phyloP scores from a whole-genome alignment of 2,888 invertebrate species.

The Drosophila subquinaria region DNA sequence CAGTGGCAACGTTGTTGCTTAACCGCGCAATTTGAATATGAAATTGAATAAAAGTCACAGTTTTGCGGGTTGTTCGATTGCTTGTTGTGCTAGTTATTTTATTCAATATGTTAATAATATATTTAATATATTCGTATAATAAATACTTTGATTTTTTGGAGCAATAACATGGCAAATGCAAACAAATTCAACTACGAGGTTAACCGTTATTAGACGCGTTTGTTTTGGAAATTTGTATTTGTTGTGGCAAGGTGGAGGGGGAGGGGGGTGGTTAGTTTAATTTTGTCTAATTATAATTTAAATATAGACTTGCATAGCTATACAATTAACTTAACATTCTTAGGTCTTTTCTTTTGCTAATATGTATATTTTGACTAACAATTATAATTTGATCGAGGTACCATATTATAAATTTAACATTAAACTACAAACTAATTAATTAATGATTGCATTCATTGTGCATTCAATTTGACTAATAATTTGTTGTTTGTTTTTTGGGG shows the following conservation, averaged over 20 bases:
- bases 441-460: slow-evolving; percentile 68
- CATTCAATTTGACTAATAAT: slow-evolving; percentile 68
- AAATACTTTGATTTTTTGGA: slow-evolving; percentile 53
- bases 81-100: slow-evolving; percentile 62
- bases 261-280: slow-evolving; percentile 1
- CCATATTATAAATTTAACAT: slow-evolving; percentile 50
- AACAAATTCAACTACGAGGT: slow-evolving; percentile 70
- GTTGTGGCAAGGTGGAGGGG: slow-evolving; percentile 14
- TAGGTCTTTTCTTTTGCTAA: slow-evolving; percentile 68
- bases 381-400: slow-evolving; percentile 67
- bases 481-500: slow-evolving; percentile 12
- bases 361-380: slow-evolving; percentile 66
- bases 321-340: slow-evolving; percentile 72
- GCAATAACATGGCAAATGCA: slow-evolving; percentile 60
- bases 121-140: slow-evolving; percentile 5
- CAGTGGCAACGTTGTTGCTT: slow-evolving; percentile 3
- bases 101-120: slow-evolving; percentile 41
- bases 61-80: slow-evolving; percentile 15
- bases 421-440: slow-evolving; percentile 29
- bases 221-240: slow-evolving; percentile 7
- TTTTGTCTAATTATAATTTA: slow-evolving; percentile 52
- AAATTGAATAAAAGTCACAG: not conserved
- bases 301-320: slow-evolving; percentile 46
- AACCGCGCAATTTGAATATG: slow-evolving; percentile 14
- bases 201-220: slow-evolving; percentile 28